These are phyloP conservation scores for Rotaria magnacalcarata DNA, from an alignment of 2,888 invertebrate species.

Conservation along the genomic window DNA sequence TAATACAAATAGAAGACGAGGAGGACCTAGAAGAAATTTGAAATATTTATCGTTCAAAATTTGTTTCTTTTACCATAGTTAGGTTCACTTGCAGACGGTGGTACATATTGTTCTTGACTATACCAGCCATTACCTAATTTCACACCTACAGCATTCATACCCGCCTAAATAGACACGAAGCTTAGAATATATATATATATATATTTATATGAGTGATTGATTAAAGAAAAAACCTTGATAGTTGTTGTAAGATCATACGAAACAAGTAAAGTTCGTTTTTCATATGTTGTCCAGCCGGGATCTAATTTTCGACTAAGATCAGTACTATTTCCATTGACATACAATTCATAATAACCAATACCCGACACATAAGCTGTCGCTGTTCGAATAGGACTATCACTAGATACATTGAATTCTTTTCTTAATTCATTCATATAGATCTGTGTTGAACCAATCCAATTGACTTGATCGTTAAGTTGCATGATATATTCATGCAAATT, in stretches of 20 bases:
- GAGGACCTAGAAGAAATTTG: neutral
- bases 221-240: neutral
- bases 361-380: neutral
- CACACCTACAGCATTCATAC: slow-evolving; percentile 28
- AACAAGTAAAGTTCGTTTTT: slow-evolving; percentile 31
- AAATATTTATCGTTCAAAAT: neutral
- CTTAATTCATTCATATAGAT: slow-evolving; percentile 28
- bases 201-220: too few relatives aligned
- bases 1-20: neutral
- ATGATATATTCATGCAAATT: neutral
- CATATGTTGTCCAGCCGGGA: slow-evolving; percentile 27
- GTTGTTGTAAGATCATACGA: neutral
- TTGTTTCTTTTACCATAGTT: neutral
- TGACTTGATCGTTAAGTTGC: neutral
- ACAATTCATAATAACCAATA: slow-evolving; percentile 23
- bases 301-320: slow-evolving; percentile 32
- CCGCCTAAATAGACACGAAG: neutral
- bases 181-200: too few relatives aligned
- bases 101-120: slow-evolving; percentile 33
- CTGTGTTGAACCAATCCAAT: slow-evolving; percentile 30
- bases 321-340: slow-evolving; percentile 22
- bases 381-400: slow-evolving; percentile 17
- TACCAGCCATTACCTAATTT: slow-evolving; percentile 37
- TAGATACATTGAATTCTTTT: neutral
- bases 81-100: neutral